phyloP scores from a whole-genome alignment of 2,797 vertebrate species.

The Phrynocephalus vlangalii region DNA sequence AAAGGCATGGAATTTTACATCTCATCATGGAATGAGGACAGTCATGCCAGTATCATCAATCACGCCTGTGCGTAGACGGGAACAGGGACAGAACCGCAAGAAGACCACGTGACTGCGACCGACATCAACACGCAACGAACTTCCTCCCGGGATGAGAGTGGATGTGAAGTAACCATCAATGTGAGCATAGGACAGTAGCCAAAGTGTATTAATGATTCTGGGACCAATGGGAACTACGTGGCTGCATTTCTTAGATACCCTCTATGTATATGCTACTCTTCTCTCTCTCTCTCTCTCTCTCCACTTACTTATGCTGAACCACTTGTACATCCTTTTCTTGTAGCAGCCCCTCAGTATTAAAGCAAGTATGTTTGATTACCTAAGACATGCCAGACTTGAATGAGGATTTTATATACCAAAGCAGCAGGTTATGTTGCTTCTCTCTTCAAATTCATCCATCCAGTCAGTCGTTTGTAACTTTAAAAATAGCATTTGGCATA shows the following conservation, averaged over 20 bases:
- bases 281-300: background rate
- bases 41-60: no score
- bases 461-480: constrained; percentile 49
- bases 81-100: no score
- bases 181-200: background rate
- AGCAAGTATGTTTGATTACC: constrained; percentile 56
- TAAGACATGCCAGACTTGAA: constrained; percentile 37
- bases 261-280: no score
- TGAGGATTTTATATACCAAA: constrained; percentile 46
- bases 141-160: no score
- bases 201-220: background rate
- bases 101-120: no score
- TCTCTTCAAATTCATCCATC: constrained; percentile 40
- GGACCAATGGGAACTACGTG: background rate
- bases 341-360: constrained; percentile 28
- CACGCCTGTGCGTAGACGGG: no score
- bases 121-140: no score
- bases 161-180: no score
- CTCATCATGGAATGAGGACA: no score
- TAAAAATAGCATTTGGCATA: constrained; percentile 51
- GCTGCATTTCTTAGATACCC: background rate
- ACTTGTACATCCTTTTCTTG: constrained; percentile 16
- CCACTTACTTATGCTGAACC: constrained; percentile 21
- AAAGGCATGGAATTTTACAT: no score
- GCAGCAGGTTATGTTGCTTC: constrained; percentile 42